These are phyloP conservation scores for Tinamus guttatus DNA, from an alignment of 2,113 vertebrate genomes.

Conservation along the genomic window DNA sequence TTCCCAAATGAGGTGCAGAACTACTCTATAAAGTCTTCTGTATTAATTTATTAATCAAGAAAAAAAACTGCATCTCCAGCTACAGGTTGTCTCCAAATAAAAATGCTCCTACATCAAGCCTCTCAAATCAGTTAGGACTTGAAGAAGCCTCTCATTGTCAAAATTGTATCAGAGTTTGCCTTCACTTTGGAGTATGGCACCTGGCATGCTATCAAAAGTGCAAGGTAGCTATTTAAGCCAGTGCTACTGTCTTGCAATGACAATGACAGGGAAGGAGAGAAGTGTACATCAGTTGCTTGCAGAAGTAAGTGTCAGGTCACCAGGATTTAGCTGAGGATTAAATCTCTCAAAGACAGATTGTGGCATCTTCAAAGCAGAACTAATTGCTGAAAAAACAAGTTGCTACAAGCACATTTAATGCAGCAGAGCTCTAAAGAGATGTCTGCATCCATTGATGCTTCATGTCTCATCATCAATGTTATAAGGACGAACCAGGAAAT, in stretches of 20 bases:
- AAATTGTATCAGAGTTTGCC: background rate
- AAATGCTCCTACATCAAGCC: background rate
- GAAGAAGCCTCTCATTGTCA: background rate
- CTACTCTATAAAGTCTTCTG: background rate
- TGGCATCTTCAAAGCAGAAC: background rate
- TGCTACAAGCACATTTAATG: background rate
- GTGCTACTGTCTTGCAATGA: background rate
- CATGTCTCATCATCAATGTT: background rate
- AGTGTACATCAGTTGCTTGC: accelerated
- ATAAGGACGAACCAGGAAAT: background rate
- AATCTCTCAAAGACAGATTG: background rate
- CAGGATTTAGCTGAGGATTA: background rate
- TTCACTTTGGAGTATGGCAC: background rate
- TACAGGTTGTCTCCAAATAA: background rate
- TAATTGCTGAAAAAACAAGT: background rate
- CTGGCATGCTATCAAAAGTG: background rate
- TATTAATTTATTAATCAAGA: background rate
- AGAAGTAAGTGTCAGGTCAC: background rate
- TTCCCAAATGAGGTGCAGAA: background rate
- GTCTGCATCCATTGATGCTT: background rate
- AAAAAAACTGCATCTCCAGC: background rate
- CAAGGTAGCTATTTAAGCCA: background rate
- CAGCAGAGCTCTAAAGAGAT: background rate
- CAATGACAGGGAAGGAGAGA: background rate
- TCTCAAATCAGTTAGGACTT: background rate